phyloP scores from a whole-genome alignment of 2,797 vertebrate species.

The Synanceia verrucosa region DNA sequence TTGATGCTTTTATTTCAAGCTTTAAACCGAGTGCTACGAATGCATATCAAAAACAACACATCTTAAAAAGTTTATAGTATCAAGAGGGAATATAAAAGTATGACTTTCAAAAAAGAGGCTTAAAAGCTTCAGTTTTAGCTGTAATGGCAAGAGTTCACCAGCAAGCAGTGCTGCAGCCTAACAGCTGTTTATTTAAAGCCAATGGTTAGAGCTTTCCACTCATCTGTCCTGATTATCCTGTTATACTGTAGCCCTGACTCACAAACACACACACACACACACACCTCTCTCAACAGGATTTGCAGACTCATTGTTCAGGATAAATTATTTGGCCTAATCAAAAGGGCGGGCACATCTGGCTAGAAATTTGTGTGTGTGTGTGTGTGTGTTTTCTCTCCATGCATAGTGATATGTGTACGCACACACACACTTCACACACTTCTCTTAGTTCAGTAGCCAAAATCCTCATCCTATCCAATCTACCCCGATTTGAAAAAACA shows the following conservation, averaged over 20 bases:
- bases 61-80: neutral
- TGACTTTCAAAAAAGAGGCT: neutral
- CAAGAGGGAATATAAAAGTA: neutral
- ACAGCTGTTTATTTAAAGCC: neutral
- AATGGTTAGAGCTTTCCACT: neutral
- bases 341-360: conserved; percentile 13
- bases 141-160: conserved; percentile 62
- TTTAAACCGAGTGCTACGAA: conserved; percentile 17
- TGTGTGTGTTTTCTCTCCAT: conserved; percentile 1
- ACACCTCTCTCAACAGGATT: conserved; percentile 7
- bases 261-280: conserved; percentile 10
- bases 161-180: conserved; percentile 57
- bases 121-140: conserved; percentile 8
- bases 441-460: conserved; percentile 11
- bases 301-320: neutral
- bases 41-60: neutral
- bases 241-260: neutral
- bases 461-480: conserved; percentile 43
- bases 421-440: neutral
- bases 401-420: neutral
- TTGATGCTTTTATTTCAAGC: neutral
- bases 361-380: conserved; percentile 20
- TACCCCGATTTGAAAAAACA: neutral
- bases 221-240: neutral
- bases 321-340: conserved; percentile 18